phyloP scores from a whole-genome alignment of 2,113 vertebrate genomes.

The Rhagologus leucostigma region DNA sequence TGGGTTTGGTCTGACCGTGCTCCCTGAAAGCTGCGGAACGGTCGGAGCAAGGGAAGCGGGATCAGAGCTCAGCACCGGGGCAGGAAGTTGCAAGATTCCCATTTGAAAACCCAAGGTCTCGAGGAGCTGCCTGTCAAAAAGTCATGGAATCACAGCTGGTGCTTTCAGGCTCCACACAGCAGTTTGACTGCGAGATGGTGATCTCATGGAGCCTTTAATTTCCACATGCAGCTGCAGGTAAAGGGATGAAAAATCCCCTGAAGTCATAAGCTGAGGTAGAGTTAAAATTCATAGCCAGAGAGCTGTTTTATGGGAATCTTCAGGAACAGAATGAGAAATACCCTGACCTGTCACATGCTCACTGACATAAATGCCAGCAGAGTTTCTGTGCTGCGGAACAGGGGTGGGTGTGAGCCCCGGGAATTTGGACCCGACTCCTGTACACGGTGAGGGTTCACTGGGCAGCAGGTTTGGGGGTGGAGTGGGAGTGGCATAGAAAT shows the following conservation, averaged over 20 bases:
- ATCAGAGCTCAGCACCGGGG: neutral
- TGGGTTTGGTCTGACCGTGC: neutral
- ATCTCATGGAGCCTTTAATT: neutral
- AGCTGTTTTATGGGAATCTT: neutral
- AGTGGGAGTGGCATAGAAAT: neutral
- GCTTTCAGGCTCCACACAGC: neutral
- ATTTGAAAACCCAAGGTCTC: neutral
- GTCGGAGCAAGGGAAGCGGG: neutral
- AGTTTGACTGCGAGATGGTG: neutral
- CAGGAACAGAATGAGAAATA: neutral
- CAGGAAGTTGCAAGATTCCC: neutral
- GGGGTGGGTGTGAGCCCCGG: fast-evolving
- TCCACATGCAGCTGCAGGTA: neutral
- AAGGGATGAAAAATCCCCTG: neutral
- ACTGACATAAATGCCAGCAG: neutral
- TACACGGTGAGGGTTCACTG: neutral
- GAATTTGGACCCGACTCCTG: neutral
- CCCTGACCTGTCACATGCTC: neutral
- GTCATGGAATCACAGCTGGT: neutral
- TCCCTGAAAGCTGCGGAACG: neutral
- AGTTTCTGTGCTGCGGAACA: neutral
- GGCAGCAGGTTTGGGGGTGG: neutral
- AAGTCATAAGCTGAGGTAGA: neutral
- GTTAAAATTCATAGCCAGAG: neutral
- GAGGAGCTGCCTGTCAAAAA: neutral